A percentile compares a stretch with the other conserved stretches of the same genome.
These are phyloP conservation scores for Portevinia maculata DNA, from an alignment of 2,888 invertebrate species.

Conservation along the genomic window DNA sequence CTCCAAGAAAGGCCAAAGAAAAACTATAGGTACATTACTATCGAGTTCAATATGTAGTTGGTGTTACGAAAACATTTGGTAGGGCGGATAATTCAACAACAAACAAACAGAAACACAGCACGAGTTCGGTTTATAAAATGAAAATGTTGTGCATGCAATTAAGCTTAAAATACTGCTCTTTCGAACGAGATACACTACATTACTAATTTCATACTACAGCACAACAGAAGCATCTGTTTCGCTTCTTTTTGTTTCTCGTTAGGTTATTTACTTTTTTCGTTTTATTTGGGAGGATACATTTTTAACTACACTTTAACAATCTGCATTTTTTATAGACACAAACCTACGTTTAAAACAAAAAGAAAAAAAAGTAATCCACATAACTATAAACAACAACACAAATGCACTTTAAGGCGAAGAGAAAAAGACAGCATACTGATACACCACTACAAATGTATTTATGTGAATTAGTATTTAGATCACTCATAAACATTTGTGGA, in stretches of 20 bases:
- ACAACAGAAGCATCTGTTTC: conserved; percentile 47
- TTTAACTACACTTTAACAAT: conserved; percentile 31
- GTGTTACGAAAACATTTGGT: conserved; percentile 7
- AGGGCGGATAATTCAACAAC: conserved; percentile 5
- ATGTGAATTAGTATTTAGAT: conserved; percentile 62
- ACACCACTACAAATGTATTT: conserved; percentile 54
- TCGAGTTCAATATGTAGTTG: conserved; percentile 10
- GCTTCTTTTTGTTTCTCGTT: conserved; percentile 26
- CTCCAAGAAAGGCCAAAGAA: conserved; percentile 15
- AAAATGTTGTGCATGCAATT: conserved; percentile 43
- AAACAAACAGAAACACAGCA: conserved; percentile 6
- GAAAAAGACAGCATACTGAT: conserved; percentile 21
- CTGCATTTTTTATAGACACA: conserved; percentile 13
- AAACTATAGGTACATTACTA: too few species aligned
- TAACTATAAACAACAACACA: conserved; percentile 46
- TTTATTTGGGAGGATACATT: conserved; percentile 11
- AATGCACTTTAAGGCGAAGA: conserved; percentile 57
- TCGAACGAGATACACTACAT: conserved; percentile 19
- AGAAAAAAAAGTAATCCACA: conserved; percentile 38
- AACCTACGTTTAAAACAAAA: conserved; percentile 13
- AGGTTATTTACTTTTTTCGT: conserved; percentile 4
- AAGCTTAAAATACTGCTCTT: conserved; percentile 13
- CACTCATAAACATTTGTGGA: conserved; percentile 60
- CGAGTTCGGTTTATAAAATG: conserved; percentile 15
- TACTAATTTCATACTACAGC: conserved; percentile 4